phyloP scores from a whole-genome alignment of 2,797 vertebrate species.

The Kryptopterus vitreolus region DNA sequence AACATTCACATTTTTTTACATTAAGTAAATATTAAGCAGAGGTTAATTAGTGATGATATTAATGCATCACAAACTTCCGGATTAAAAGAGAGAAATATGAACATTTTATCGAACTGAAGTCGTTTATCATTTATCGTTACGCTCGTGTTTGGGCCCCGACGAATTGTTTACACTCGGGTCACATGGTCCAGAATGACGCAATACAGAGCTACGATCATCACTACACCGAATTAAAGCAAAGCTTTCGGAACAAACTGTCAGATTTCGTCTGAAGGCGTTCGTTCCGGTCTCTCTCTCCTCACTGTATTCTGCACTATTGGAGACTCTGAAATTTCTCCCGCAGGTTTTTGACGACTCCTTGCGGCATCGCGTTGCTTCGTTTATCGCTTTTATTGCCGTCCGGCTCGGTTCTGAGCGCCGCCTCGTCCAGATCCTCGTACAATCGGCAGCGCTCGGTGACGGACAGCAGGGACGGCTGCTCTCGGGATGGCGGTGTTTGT shows the following conservation, averaged over 20 bases:
- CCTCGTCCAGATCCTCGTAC: constrained; percentile 79
- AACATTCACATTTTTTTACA: neutral
- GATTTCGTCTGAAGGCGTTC: neutral
- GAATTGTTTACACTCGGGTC: neutral
- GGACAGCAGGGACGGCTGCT: constrained; percentile 79
- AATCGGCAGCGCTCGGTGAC: constrained; percentile 78
- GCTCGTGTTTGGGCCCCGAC: neutral
- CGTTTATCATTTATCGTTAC: neutral
- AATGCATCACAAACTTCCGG: neutral
- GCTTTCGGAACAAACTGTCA: neutral
- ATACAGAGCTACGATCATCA: neutral
- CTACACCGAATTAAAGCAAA: neutral
- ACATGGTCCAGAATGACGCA: neutral
- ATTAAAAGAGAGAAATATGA: neutral
- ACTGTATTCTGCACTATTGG: neutral
- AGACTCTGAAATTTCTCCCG: constrained; percentile 4
- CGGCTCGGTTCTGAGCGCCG: neutral
- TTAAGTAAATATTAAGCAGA: neutral
- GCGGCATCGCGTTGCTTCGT: neutral
- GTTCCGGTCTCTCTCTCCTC: neutral
- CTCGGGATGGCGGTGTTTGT: constrained; percentile 67
- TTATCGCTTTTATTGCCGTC: neutral
- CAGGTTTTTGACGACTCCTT: constrained; percentile 23
- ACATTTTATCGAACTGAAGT: neutral
- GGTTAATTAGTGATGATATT: neutral